Percentiles rank a stretch among this genome's conserved stretches.
These are phyloP conservation scores for Drosophila flavopinicola DNA, from an alignment of 2,888 invertebrate genomes.

Conservation along the genomic window DNA sequence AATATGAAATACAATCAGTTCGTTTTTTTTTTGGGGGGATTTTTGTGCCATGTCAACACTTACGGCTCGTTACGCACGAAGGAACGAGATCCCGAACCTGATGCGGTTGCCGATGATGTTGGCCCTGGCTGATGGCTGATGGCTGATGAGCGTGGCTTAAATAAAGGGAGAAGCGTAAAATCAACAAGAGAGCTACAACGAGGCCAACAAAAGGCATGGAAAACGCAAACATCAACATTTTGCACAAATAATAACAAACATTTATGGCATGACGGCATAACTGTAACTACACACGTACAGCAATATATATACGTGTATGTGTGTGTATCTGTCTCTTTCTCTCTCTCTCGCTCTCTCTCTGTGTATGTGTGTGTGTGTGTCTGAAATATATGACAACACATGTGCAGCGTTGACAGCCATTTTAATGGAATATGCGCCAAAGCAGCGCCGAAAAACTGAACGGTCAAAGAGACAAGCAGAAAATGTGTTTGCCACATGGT, in stretches of 20 bases:
- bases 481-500: conserved; percentile 43
- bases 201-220: conserved; percentile 54
- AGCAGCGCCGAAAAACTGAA: conserved; percentile 49
- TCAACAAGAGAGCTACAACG: conserved; percentile 49
- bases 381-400: conserved; percentile 70
- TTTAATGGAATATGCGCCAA: conserved; percentile 76
- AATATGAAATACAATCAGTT: conserved; percentile 72
- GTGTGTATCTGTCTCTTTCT: conserved; percentile 8
- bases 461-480: conserved; percentile 46
- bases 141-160: conserved; percentile 54
- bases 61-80: conserved; percentile 72
- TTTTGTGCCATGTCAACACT: conserved; percentile 81
- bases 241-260: conserved; percentile 75
- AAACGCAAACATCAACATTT: conserved; percentile 81
- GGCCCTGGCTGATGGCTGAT: conserved; percentile 49
- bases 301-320: conserved; percentile 6
- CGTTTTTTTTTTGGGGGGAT: conserved; percentile 44
- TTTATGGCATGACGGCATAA: conserved; percentile 65
- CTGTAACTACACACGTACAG: conserved; percentile 57
- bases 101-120: conserved; percentile 49
- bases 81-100: conserved; percentile 8
- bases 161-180: conserved; percentile 55
- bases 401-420: conserved; percentile 72
- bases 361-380: conserved; percentile 26
- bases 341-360: conserved; percentile 3